phyloP scores from a whole-genome alignment of 2,797 vertebrate species.

The Dipus sagitta region DNA sequence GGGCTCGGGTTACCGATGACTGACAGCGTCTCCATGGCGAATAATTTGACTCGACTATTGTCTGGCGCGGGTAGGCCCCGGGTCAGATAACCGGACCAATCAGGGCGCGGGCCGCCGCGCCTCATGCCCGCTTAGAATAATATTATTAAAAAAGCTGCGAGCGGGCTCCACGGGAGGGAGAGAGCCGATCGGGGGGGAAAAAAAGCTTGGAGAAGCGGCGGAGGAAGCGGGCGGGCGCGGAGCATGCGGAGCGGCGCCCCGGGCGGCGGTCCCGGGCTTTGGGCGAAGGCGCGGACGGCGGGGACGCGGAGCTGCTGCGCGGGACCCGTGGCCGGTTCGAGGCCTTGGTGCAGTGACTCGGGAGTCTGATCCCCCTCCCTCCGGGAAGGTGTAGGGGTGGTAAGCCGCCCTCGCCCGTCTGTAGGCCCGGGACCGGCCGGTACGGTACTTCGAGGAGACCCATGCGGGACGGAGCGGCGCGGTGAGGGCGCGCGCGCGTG shows the following conservation, averaged over 20 bases:
- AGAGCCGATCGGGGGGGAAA: slow-evolving; percentile 52
- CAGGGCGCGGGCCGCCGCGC: slow-evolving; percentile 97
- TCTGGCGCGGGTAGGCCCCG: slow-evolving; percentile 98
- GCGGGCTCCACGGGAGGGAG: slow-evolving; percentile 87
- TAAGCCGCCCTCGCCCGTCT: too few relatives aligned
- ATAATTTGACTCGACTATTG: slow-evolving; percentile 99
- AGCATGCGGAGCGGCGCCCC: slow-evolving; percentile 80
- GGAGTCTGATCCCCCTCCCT: background rate
- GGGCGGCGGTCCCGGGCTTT: slow-evolving; percentile 74
- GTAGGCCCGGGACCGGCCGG: slow-evolving; percentile 51
- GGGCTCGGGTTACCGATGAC: slow-evolving; percentile 97
- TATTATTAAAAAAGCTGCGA: slow-evolving; percentile 95
- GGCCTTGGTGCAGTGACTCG: slow-evolving; percentile 58
- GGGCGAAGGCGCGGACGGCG: slow-evolving; percentile 44
- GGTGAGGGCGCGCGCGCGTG: slow-evolving; percentile 80
- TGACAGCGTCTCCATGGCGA: slow-evolving; percentile 99
- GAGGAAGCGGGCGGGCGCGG: slow-evolving; percentile 76
- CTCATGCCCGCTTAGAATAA: slow-evolving; percentile 99
- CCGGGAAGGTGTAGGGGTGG: too few relatives aligned
- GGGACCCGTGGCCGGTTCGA: slow-evolving; percentile 6
- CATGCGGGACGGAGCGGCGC: slow-evolving; percentile 75
- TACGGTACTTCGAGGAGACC: slow-evolving; percentile 50
- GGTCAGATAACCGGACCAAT: slow-evolving; percentile 99
- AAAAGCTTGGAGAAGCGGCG: slow-evolving; percentile 80
- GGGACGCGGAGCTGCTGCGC: background rate